Conservation (phyloP, 1,140 invertebrate genomes). For the Anadara kagoshimensis region DNA sequence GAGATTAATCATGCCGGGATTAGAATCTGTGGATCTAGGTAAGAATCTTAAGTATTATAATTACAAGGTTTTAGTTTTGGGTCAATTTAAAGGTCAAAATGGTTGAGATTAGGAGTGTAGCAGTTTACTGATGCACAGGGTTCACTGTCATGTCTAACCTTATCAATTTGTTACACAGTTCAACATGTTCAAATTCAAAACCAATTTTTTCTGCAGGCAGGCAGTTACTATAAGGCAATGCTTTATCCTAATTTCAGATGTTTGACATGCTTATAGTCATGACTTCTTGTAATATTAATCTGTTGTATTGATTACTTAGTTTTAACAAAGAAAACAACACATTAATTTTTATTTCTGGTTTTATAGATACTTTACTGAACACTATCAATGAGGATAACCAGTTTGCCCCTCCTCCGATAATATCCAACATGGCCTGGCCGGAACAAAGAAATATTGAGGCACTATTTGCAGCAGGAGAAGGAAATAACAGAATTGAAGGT, state of each 20-base stretch:
- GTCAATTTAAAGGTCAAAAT: too few relatives aligned
- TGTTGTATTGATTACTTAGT: neutral
- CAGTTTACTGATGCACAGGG: too few relatives aligned
- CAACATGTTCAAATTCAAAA: too few relatives aligned
- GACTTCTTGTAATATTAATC: neutral
- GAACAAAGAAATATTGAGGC: constrained; percentile 22
- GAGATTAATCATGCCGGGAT: constrained; percentile 16
- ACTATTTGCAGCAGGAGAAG: constrained; percentile 32
- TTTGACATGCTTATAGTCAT: neutral
- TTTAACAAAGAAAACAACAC: too few relatives aligned
- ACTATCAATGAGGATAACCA: constrained; percentile 41
- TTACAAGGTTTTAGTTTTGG: too few relatives aligned
- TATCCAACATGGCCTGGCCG: constrained; percentile 6
- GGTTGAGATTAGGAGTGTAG: too few relatives aligned
- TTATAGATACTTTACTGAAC: constrained; percentile 36
- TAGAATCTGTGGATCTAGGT: constrained; percentile 45
- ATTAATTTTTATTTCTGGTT: neutral
- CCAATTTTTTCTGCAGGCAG: too few relatives aligned
- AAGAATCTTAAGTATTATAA: neutral
- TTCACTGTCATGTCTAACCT: too few relatives aligned
- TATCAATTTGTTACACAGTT: too few relatives aligned
- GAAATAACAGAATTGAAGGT: neutral
- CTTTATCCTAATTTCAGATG: too few relatives aligned
- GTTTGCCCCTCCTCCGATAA: constrained; percentile 17
- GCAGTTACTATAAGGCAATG: too few relatives aligned